Evolutionary conservation across 2,113 vertebrate genomes (phyloP), one percentile per base, ranked within the genome.

Genomic region (Macrotus californicus): DNA sequence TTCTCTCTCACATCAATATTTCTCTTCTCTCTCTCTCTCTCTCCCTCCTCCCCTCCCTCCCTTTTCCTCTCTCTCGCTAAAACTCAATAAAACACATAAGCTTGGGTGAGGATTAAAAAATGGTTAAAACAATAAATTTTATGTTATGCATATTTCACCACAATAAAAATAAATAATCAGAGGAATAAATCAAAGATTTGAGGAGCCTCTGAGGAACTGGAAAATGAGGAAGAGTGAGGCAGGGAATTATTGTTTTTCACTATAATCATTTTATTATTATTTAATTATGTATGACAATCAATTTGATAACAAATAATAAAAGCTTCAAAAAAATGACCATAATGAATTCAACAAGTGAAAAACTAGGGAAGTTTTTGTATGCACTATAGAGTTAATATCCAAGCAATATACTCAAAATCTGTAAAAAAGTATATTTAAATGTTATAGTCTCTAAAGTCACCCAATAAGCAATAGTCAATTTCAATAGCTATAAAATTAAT

Each of bases 391-490:
- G 77, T 70, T 90, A 81, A 43, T 81, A 70, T 43, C 6, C 50
- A 72, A 14, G 50, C 5, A 7, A 82, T 82, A 43, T 72, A 91
- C 18, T 81, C 72, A 54, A 52, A 91, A 84, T 41, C 31, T 39
- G 56, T n/a, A 75, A 73, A 82, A 61, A 73, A 75, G 75, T 46
- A n/a, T 48, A 36, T 89, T 43, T 19, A 12, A 67, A 90, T 97
- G 96, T 81, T 95, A 61, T 12, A 98, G 99, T 99, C 98, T 98
- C 79, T 95, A 97, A 96, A 96, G 90, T 98, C 98, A 97, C 97
- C 98, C 95, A 98, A 98, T 98, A 98, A 54, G 39, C 24, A 81
- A 59, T 39, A n/a, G 98, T 89, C 54, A 81, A 48, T 83, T 86
- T 7, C 64, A 86, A 97, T 66, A 98, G 98, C 64, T 98, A 94